These are phyloP conservation scores for Sebastes hubbsi DNA, from an alignment of 2,797 vertebrate genomes.

Conservation along the genomic window DNA sequence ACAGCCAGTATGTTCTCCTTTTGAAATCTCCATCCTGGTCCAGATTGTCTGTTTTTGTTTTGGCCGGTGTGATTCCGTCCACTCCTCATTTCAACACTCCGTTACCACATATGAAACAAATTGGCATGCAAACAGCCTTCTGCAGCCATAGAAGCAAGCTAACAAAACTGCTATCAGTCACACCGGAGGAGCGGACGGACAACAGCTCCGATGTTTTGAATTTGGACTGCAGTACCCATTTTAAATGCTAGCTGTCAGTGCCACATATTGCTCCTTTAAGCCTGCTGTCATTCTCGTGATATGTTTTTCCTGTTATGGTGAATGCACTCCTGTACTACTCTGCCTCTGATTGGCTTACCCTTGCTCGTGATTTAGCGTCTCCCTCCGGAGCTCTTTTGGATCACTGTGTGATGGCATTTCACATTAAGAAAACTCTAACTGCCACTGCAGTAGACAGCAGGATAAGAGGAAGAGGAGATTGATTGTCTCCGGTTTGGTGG, in stretches of 20 bases:
- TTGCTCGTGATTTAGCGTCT: background rate
- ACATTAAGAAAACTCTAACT: slow-evolving; percentile 50
- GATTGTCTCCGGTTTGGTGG: slow-evolving; percentile 67
- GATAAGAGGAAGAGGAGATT: slow-evolving; percentile 57
- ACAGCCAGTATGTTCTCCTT: background rate
- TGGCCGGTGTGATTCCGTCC: rapidly evolving
- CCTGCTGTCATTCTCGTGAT: slow-evolving; percentile 18
- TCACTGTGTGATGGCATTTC: slow-evolving; percentile 53
- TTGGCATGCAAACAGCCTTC: background rate
- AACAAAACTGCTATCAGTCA: background rate
- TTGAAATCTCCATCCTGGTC: background rate
- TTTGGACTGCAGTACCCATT: background rate
- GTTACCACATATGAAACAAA: background rate
- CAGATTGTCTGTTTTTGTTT: background rate
- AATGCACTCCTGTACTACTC: background rate
- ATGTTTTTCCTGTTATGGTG: background rate
- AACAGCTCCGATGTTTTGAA: background rate
- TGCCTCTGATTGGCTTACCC: background rate
- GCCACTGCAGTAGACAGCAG: slow-evolving; percentile 50
- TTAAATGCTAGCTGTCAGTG: background rate
- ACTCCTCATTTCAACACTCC: background rate
- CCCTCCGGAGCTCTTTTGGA: slow-evolving; percentile 39
- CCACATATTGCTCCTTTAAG: slow-evolving; percentile 4
- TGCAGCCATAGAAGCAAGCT: background rate
- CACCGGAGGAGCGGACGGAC: background rate